Conservation (phyloP, 2,888 invertebrate genomes). For the Arrhopalites spinosus region DNA sequence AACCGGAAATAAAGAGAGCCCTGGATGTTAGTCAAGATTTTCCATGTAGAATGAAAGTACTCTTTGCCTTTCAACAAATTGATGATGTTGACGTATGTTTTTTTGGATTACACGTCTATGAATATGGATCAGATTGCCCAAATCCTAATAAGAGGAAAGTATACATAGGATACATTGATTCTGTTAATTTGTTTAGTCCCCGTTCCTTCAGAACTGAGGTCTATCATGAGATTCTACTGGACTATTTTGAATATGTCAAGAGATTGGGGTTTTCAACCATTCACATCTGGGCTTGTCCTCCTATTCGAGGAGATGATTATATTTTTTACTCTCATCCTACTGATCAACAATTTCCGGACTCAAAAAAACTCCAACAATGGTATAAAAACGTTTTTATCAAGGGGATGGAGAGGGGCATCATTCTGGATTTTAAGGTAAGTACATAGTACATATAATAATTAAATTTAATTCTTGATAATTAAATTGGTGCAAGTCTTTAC, state of each 20-base stretch:
- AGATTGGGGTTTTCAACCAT: conserved; percentile 99
- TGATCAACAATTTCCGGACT: conserved; percentile 99
- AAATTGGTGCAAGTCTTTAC: too few species aligned
- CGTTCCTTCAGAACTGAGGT: conserved; percentile 95
- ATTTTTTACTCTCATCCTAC: conserved; percentile 99
- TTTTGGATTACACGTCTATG: conserved; percentile 99
- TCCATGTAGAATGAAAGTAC: conserved; percentile 92
- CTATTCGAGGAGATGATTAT: conserved; percentile 99
- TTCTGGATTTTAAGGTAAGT: conserved; percentile 91
- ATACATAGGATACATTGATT: conserved; percentile 98
- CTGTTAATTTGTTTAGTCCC: conserved; percentile 99
- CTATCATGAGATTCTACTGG: conserved; percentile 98
- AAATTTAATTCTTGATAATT: neutral
- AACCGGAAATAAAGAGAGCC: conserved; percentile 93
- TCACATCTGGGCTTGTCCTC: conserved; percentile 99
- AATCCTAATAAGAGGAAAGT: conserved; percentile 95
- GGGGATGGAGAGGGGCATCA: conserved; percentile 96
- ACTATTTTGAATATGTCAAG: conserved; percentile 98
- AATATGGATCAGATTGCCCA: conserved; percentile 97
- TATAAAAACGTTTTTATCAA: conserved; percentile 99
- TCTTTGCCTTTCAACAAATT: conserved; percentile 99
- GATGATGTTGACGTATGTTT: conserved; percentile 99
- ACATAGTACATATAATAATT: neutral
- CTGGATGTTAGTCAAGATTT: conserved; percentile 87
- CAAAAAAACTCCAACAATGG: conserved; percentile 99